A percentile compares a stretch with the other conserved stretches of the same genome.
These are phyloP conservation scores for Helarctos malayanus DNA, from an alignment of 2,797 vertebrate species.

Conservation along the genomic window DNA sequence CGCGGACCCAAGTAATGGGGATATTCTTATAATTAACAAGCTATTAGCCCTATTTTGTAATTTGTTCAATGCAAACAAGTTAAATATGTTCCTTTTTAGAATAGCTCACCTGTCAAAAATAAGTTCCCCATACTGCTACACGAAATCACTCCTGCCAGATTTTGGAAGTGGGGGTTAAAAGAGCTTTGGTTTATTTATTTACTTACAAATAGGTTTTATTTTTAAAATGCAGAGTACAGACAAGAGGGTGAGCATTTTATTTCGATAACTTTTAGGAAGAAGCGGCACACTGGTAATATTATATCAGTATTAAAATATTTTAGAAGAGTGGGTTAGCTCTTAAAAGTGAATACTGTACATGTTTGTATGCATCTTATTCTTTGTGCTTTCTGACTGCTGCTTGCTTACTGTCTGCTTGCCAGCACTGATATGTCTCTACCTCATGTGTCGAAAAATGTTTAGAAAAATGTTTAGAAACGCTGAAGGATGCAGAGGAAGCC, in stretches of 20 bases:
- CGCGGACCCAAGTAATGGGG: neutral
- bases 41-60: neutral
- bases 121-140: neutral
- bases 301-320: neutral
- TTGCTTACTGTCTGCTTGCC: neutral
- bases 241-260: neutral
- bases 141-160: neutral
- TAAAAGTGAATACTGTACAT: neutral
- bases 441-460: neutral
- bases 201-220: neutral
- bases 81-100: neutral
- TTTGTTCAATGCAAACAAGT: neutral
- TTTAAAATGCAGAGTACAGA: slow-evolving; percentile 36
- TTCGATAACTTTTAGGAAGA: neutral
- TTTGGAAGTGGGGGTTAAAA: neutral
- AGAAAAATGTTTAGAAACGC: slow-evolving; percentile 35
- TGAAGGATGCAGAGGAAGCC: neutral
- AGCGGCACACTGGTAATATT: neutral
- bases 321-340: neutral
- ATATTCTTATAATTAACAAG: neutral
- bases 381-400: neutral
- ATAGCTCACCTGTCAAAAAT: neutral
- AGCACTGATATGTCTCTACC: neutral
- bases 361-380: neutral
- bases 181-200: neutral